A percentile compares a stretch with the other conserved stretches of the same genome.
Evolutionary conservation across 2,113 vertebrate species (phyloP).

Genomic region (Gymnorhina tibicen): DNA sequence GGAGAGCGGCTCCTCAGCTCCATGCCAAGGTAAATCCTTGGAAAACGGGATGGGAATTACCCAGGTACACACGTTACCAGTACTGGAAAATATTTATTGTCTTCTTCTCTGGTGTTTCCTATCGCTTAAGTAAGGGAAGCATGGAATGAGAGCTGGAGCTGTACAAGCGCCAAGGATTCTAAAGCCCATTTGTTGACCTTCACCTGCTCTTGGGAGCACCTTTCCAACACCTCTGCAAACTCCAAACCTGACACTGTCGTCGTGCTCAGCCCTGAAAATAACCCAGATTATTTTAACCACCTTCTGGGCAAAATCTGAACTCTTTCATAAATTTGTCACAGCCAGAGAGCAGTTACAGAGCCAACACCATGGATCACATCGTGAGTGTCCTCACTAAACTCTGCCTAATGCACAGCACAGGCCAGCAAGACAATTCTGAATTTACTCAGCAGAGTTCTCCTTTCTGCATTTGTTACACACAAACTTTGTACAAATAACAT

Average conservation of each 20-base stretch:
- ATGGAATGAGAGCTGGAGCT: neutral
- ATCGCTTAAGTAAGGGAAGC: neutral
- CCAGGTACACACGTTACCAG: neutral
- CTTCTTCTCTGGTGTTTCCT: neutral
- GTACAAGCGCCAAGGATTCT: neutral
- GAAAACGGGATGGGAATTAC: fast-evolving
- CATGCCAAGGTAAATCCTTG: neutral
- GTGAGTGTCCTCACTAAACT: neutral
- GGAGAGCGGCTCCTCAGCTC: neutral
- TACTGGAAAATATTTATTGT: neutral
- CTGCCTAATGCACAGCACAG: neutral
- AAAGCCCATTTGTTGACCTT: neutral
- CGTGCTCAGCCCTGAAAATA: neutral
- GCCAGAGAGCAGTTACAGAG: neutral
- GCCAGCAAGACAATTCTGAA: neutral
- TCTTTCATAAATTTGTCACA: neutral
- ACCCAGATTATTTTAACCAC: neutral
- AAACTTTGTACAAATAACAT: neutral
- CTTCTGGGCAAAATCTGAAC: neutral
- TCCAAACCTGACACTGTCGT: neutral
- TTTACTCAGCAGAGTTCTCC: neutral
- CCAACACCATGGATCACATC: neutral
- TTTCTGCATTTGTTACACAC: neutral
- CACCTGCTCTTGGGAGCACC: neutral
- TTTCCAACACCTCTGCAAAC: neutral